Conservation (phyloP, 1,140 invertebrate genomes). For the Amyelois transitella region DNA sequence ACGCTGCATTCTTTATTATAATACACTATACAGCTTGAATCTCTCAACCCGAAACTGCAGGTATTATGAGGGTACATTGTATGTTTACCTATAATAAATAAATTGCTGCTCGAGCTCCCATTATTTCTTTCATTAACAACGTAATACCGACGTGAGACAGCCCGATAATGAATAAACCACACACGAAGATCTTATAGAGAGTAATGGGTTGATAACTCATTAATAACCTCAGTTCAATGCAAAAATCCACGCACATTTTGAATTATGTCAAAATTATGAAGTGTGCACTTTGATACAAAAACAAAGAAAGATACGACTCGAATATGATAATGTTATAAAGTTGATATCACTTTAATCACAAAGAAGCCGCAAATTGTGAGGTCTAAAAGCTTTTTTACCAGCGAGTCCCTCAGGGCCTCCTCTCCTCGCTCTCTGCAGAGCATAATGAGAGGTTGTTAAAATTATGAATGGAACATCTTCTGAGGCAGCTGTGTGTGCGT, state of each 20-base stretch:
- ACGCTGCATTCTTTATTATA: background rate
- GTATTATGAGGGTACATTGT: conserved; percentile 20
- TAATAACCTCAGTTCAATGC: background rate
- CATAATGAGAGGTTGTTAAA: conserved; percentile 63
- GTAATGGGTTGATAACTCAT: background rate
- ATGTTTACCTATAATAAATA: conserved; percentile 11
- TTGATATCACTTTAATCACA: conserved; percentile 16
- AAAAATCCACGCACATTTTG: background rate
- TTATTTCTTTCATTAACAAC: background rate
- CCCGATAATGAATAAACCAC: conserved; percentile 13
- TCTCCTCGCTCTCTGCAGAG: conserved; percentile 27
- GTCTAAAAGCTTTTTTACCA: conserved; percentile 21
- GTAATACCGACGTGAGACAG: background rate
- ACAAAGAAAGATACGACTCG: background rate
- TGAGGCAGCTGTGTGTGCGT: conserved; percentile 12
- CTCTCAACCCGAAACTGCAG: conserved; percentile 6
- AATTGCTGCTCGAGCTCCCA: background rate
- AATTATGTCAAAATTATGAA: background rate
- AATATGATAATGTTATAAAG: conserved; percentile 12
- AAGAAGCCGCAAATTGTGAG: conserved; percentile 24
- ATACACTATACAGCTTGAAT: background rate
- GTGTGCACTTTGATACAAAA: background rate
- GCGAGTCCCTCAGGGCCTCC: conserved; percentile 30
- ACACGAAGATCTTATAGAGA: conserved; percentile 13
- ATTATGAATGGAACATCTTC: conserved; percentile 60